These are phyloP conservation scores for Echinops telfairi DNA, from an alignment of 2,113 vertebrate genomes.

Conservation along the genomic window DNA sequence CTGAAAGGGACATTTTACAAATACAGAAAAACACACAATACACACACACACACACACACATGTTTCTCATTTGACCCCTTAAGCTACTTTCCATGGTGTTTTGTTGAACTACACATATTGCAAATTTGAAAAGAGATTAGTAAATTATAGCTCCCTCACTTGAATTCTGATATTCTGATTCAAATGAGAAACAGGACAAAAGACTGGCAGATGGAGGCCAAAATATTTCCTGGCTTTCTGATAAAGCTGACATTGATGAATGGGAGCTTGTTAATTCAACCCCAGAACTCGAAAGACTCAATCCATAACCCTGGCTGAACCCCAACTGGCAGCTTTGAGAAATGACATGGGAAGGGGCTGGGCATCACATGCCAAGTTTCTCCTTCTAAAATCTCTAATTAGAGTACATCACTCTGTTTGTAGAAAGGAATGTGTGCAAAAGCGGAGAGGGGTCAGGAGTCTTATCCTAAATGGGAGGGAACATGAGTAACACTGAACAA, in stretches of 20 bases:
- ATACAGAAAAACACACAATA: neutral
- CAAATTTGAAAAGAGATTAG: neutral
- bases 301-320: neutral
- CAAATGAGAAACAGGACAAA: neutral
- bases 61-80: neutral
- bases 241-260: conserved; percentile 1
- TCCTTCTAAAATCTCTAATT: neutral
- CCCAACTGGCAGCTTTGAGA: neutral
- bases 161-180: neutral
- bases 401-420: neutral
- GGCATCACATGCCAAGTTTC: neutral
- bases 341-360: neutral
- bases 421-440: neutral
- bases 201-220: neutral
- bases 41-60: neutral
- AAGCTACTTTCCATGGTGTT: neutral
- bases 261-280: neutral
- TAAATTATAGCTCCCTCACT: neutral
- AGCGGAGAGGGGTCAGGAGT: neutral
- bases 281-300: neutral
- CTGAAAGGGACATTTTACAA: neutral
- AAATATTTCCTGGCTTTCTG: conserved; percentile 1
- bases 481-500: neutral
- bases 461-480: neutral
- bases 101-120: neutral